Percentiles rank a stretch among this genome's conserved stretches.
phyloP scores from a whole-genome alignment of 30 jellyfish, hydroid and myxozoan genomes.

The Aurelia aurita complex sp. Pacific region DNA sequence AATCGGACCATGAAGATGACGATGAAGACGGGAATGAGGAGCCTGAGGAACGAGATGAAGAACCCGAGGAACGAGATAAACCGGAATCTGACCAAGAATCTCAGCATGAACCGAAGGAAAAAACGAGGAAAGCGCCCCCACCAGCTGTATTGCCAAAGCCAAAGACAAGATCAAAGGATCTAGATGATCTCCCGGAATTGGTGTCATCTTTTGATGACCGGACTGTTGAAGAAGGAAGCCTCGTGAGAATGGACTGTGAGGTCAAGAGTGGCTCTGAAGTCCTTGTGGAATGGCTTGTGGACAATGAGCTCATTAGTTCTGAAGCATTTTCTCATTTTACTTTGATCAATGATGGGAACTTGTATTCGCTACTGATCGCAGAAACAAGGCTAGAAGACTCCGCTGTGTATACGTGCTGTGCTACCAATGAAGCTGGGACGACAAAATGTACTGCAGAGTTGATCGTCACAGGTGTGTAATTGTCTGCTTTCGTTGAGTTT shows the following conservation, averaged over 20 bases:
- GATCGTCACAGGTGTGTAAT: conserved; percentile 68
- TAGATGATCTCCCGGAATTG: conserved; percentile 50
- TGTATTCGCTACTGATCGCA: conserved; percentile 75
- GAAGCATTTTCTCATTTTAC: conserved; percentile 69
- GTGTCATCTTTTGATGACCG: conserved; percentile 42
- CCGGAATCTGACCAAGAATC: conserved; percentile 41
- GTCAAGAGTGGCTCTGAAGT: conserved; percentile 43
- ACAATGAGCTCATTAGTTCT: conserved; percentile 54
- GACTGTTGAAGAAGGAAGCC: conserved; percentile 76
- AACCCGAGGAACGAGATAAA: conserved; percentile 45
- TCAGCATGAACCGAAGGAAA: conserved; percentile 31
- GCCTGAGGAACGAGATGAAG: conserved; percentile 5
- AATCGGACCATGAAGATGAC: conserved; percentile 56
- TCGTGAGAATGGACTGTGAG: conserved; percentile 75
- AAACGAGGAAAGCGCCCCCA: conserved; percentile 55
- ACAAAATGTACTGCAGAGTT: conserved; percentile 69
- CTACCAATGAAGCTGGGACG: conserved; percentile 66
- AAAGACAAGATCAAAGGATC: conserved; percentile 36
- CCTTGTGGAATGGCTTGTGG: conserved; percentile 71
- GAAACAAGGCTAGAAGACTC: conserved; percentile 75
- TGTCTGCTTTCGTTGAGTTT: not conserved
- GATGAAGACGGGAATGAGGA: conserved; percentile 44
- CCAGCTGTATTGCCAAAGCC: conserved; percentile 74
- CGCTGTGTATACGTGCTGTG: conserved; percentile 62
- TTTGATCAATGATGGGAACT: conserved; percentile 65